Evolutionary conservation across 2,888 invertebrate species (phyloP), one percentile per base, ranked within the genome.

Genomic region (Aethes cnicana): DNA sequence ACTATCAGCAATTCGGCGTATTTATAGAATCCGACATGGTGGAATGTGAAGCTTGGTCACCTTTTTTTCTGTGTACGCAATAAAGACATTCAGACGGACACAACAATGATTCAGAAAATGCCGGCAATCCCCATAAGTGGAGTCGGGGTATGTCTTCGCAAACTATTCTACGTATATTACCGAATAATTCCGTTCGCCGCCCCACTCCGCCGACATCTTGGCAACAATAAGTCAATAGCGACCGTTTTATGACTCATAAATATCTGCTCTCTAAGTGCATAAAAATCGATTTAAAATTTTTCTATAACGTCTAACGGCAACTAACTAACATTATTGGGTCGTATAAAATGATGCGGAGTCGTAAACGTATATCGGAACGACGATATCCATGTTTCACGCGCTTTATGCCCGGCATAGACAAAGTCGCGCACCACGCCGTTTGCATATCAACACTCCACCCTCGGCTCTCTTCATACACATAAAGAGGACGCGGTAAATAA

Each of bases 81-180:
- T 52, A 44, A 44, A 52, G 50, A 52, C 37, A n/a, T n/a, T n/a
- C n/a, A n/a, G n/a, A n/a, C n/a, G n/a, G 50, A 52, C 30, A 44
- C 44, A 37, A 50, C 36, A 44, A 44, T 20, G 39, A 52, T 52
- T 44, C 44, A 20, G 37, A 52, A 44, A 52, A 44, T 52, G 50
- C 44, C 21, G 25, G 50, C 50, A 44, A 44, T 50, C 50, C 44
- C 37, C 36, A 39, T 44, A 52, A 39, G 23, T 44, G 37, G 36
- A 30, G 28, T 18, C 8, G 25, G 43, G 18, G 30, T 39, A 44
- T 44, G 30, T 44, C 25, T 42, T 44, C 44, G 14, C 30, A 25
- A 42, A 23, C 36, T 43, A 12, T 48, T 41, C 28, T 37, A 36
- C 28, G 23, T 26, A 52, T 37, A 44, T 52, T 32, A 30, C 43